phyloP scores from a whole-genome alignment of 2,888 invertebrate species.

The Elmis aenea region DNA sequence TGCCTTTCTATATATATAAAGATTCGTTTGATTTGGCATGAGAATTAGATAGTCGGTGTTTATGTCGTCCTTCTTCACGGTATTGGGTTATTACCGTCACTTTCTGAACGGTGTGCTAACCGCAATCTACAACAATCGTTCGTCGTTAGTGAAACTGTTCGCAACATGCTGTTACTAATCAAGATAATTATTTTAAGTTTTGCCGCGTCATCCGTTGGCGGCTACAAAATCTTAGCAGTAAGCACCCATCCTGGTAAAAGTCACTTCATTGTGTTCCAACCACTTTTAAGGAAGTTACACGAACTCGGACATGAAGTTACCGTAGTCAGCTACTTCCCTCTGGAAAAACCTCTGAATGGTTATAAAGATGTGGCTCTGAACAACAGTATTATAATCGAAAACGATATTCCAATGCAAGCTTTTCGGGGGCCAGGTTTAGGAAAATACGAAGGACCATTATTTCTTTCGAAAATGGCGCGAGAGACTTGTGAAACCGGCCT shows the following conservation, averaged over 20 bases:
- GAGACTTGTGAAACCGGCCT: slow-evolving; percentile 13
- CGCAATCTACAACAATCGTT: too few relatives aligned
- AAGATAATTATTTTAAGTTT: too few relatives aligned
- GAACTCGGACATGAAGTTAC: slow-evolving; percentile 62
- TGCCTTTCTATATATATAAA: too few relatives aligned
- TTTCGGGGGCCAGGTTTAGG: slow-evolving; percentile 2
- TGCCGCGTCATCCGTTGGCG: too few relatives aligned
- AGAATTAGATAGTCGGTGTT: too few relatives aligned
- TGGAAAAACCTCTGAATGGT: slow-evolving; percentile 12
- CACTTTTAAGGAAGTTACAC: slow-evolving; percentile 56
- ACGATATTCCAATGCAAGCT: slow-evolving; percentile 9
- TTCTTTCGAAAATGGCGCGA: slow-evolving; percentile 2
- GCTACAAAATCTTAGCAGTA: slow-evolving; percentile 62
- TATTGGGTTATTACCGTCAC: too few relatives aligned
- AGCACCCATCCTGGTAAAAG: slow-evolving; percentile 67
- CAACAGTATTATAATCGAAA: not conserved
- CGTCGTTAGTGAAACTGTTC: too few relatives aligned
- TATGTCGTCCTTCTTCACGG: too few relatives aligned
- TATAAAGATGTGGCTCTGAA: slow-evolving; percentile 23
- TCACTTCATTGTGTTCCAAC: slow-evolving; percentile 62
- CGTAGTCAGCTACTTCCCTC: slow-evolving; percentile 60
- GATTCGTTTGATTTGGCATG: too few relatives aligned
- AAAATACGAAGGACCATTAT: not conserved
- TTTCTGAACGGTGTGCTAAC: too few relatives aligned
- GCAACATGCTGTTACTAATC: too few relatives aligned